Evolutionary conservation across 1,140 invertebrate genomes (phyloP), one percentile per base, ranked within the genome.

Genomic region (Calycopis cecrops): DNA sequence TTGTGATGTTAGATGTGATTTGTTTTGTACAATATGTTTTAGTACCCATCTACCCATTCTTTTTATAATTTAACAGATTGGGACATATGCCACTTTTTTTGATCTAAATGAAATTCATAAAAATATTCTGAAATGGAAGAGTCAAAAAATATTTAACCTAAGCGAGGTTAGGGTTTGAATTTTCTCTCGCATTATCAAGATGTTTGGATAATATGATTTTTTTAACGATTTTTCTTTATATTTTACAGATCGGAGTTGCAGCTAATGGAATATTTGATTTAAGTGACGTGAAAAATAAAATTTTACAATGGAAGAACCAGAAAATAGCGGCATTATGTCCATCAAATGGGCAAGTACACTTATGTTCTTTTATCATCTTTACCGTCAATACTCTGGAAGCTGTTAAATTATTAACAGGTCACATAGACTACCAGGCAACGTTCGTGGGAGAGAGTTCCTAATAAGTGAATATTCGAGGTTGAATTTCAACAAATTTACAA

Each of bases 251-350:
- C 47, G 73, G 73, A 14, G 76, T 63, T 35, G 60, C 73, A 1
- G 62, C 77, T n/a, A 84, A 82, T 52, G 84, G 81, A 16, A 75
- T 80, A 35, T 84, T 87, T 64, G 84, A 85, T 64, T 69, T 87
- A 35, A 74, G 62, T 47, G 74, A 84, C 52, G 76, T 87, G 9
- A 87, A 87, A 73, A 85, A 84, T 62, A 87, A 87, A 73, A 69
- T 87, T 60, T 40, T 87, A 14, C 80, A 87, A 63, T 87, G 84
- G 84, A 87, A 87, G 76, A 76, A 73, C 28, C 79, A 87, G 67
- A 87, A 87, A 63, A 51, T 87, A 33, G 54, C 75, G n/a, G 66
- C 78, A 16, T 54, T 83, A 11, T 87, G 84, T 73, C 84, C 84
- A 35, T 77, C 82, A 6, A 87, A 87, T 54, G 80, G 79, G 84